A percentile compares a stretch with the other conserved stretches of the same genome.
These are phyloP conservation scores for Folsomia candida DNA, from an alignment of 2,888 invertebrate genomes.

Conservation along the genomic window DNA sequence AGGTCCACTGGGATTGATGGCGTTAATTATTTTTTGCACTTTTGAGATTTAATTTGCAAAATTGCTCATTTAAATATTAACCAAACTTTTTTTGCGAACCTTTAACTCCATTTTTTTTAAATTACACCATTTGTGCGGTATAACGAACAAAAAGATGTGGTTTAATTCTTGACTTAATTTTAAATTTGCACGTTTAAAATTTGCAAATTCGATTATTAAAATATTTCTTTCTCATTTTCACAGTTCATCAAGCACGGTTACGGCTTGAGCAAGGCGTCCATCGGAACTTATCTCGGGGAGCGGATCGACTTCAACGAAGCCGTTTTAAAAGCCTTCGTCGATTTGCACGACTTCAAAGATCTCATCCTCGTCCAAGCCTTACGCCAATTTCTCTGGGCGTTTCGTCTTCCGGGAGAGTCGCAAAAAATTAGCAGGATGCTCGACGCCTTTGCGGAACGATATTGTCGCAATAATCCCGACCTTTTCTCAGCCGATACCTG, in stretches of 20 bases:
- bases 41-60: too few species aligned
- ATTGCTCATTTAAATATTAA: too few species aligned
- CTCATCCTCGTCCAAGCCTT: constrained; percentile 59
- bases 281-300: constrained; percentile 61
- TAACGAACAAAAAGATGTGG: too few species aligned
- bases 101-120: too few species aligned
- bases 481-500: constrained; percentile 56
- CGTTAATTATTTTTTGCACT: too few species aligned
- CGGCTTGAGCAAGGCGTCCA: constrained; percentile 59
- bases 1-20: too few species aligned
- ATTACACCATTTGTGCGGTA: too few species aligned
- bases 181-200: too few species aligned
- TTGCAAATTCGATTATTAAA: too few species aligned
- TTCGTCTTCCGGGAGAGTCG: constrained; percentile 53
- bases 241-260: constrained; percentile 55
- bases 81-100: too few species aligned
- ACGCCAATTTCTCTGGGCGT: constrained; percentile 60
- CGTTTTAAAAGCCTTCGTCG: constrained; percentile 58
- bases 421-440: constrained; percentile 48
- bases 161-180: too few species aligned
- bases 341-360: constrained; percentile 58
- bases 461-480: constrained; percentile 37
- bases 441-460: constrained; percentile 46
- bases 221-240: too few species aligned
- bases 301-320: constrained; percentile 57